phyloP scores from a whole-genome alignment of 2,797 vertebrate species.

The Garrulus glandarius region DNA sequence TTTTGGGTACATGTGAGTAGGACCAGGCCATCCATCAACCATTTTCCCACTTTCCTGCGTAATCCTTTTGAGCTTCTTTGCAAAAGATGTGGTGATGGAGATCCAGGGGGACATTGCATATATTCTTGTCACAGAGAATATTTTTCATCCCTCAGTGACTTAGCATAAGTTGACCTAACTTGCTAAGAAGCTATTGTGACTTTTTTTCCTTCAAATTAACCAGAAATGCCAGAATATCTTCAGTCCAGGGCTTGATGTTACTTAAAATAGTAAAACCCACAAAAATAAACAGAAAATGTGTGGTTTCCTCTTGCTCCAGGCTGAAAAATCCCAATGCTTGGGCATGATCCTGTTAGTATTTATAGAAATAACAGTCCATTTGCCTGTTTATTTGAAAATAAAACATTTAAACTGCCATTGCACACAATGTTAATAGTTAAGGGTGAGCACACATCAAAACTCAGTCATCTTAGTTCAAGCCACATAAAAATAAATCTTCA shows the following conservation, averaged over 20 bases:
- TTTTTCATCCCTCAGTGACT: neutral
- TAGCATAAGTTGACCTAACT: neutral
- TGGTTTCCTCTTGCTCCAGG: conserved; percentile 56
- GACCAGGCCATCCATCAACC: neutral
- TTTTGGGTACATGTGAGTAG: neutral
- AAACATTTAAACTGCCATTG: conserved; percentile 21
- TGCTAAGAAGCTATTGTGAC: neutral
- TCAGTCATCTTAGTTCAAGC: conserved; percentile 22
- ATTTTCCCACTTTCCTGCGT: neutral
- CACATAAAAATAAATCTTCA: conserved; percentile 50
- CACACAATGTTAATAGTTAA: conserved; percentile 25
- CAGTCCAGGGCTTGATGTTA: neutral
- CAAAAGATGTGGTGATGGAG: neutral
- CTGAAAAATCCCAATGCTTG: conserved; percentile 47
- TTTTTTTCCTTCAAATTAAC: neutral
- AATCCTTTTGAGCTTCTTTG: neutral
- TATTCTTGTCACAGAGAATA: neutral
- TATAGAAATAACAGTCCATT: conserved; percentile 47
- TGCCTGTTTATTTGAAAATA: conserved; percentile 53
- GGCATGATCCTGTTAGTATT: conserved; percentile 43
- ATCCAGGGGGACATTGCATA: neutral
- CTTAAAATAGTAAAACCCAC: conserved; percentile 65
- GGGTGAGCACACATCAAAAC: conserved; percentile 51
- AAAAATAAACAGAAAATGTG: conserved; percentile 65
- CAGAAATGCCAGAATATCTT: conserved; percentile 24